Evolutionary conservation across 2,113 vertebrate genomes (phyloP), one percentile per base, ranked within the genome.

Genomic region (Leptobrachium ailaonicum): DNA sequence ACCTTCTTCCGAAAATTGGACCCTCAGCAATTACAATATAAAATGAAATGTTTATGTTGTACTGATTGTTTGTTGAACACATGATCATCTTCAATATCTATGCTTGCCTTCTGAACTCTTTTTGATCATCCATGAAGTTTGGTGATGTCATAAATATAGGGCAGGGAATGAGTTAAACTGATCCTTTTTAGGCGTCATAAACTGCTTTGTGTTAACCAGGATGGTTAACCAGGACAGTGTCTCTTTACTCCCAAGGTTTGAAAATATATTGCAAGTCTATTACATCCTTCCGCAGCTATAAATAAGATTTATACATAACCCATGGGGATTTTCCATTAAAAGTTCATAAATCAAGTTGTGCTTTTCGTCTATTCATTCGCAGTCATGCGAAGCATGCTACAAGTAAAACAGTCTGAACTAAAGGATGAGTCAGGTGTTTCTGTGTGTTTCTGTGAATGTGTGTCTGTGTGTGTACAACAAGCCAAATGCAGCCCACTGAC

Each of bases 311-410:
- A 89, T 88, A 88, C 82, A 83, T 85, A 89, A 89, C 87, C 89
- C 89, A 87, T 87, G 88, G 88, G 89, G 87, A 89, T 91, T 89
- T 91, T 88, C 90, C 88, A 91, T 91, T 91, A 91, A 90, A 91
- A 88, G 82, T 91, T 89, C 87, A 89, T 89, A 88, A 89, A 90
- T 89, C 90, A 89, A 84, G 70, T 87, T 85, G 87, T 85, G 69
- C 86, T 83, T 89, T 89, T 89, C 87, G 20, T 67, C 84, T 85
- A 87, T 88, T 88, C 89, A 91, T 90, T 86, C 85, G 77, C 83
- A 82, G 87, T 82, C 84, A 89, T 80, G 84, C 85, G 67, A 41
- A 83, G 79, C 72, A 85, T 83, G 85, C 82, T 84, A 78, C 83
- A 71, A 83, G 86, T 80, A 88, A 89, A 87, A 62, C 75, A 60